Evolutionary conservation across 2,797 vertebrate genomes (phyloP), one percentile per base, ranked within the genome.

Genomic region (Oceanodroma leucorhoa): DNA sequence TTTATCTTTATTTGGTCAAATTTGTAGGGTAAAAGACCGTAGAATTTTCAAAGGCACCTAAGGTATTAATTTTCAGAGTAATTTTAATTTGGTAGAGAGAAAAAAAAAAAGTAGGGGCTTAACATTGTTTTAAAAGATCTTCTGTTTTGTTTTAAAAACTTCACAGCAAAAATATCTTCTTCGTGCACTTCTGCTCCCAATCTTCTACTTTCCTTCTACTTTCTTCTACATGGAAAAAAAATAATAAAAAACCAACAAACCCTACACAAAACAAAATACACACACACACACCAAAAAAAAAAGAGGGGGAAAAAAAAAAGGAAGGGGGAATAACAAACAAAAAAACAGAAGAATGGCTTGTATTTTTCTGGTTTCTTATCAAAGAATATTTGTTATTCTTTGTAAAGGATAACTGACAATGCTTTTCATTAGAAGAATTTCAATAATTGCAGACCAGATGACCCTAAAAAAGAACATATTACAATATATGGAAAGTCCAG

Each of bases 261-360:
- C 11, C 40, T 69, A 51, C 21, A 45, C 14, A 62, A 55, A 60
- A 17, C 5, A 53, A 72, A 45, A 15, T 2, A 32, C 10, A 36
- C 18, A 41, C 41, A 41, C 41, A 41, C 41, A 41, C 40, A 8
- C 43, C 29, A 2, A 11, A 14, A 8, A 14, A 7, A 10, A 7
- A 22, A 22, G 1, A 29, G 16, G 3, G 4, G 14, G 2, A 14
- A 7, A 38, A 32, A 11, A 2, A 34, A 23, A 23, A 22, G 1
- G 2, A 53, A 54, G 9, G 16, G 11, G 12, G 6, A 55, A 70
- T n/a, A 73, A 43, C 5, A 67, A 73, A 61, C 1, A 15, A 82
- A 73, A 5, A n/a, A 0, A 0, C 7, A 29, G 17, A 55, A 73
- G 6, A 67, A 78, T 38, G 3, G 5, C 10, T 64, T 55, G 9